phyloP scores from a whole-genome alignment of 1,140 invertebrate species.

The Maniola jurtina region DNA sequence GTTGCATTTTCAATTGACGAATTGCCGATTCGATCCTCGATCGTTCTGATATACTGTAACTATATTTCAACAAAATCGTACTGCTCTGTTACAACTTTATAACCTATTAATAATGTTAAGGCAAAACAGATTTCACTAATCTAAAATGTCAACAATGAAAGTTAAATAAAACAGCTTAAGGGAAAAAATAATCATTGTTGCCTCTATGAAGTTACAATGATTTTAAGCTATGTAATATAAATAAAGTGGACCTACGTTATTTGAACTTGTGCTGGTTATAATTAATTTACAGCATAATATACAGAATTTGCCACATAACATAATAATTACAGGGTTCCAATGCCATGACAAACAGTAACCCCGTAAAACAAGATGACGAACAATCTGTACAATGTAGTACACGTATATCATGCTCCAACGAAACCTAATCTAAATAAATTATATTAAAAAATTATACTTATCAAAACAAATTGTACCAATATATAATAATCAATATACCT shows the following conservation, averaged over 20 bases:
- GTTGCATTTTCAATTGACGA: slow-evolving; percentile 72
- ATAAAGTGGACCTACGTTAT: slow-evolving; percentile 73
- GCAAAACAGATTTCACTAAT: slow-evolving; percentile 76
- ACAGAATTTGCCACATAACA: slow-evolving; percentile 30
- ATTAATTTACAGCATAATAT: slow-evolving; percentile 61
- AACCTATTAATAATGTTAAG: slow-evolving; percentile 76
- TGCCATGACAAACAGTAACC: slow-evolving; percentile 8
- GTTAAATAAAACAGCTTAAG: slow-evolving; percentile 75
- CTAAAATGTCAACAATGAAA: slow-evolving; percentile 77
- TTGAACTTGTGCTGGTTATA: slow-evolving; percentile 75
- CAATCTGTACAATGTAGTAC: slow-evolving; percentile 24
- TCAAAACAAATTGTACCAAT: slow-evolving; percentile 77
- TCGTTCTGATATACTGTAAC: slow-evolving; percentile 65
- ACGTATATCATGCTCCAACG: slow-evolving; percentile 50
- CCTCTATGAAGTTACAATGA: slow-evolving; percentile 56
- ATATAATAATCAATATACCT: slow-evolving; percentile 76
- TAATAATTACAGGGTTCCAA: slow-evolving; percentile 2
- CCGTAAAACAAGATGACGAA: slow-evolving; percentile 20
- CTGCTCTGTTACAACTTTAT: slow-evolving; percentile 72
- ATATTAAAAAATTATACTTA: slow-evolving; percentile 55
- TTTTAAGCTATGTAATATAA: slow-evolving; percentile 63
- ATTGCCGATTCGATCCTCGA: slow-evolving; percentile 62
- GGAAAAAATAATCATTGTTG: slow-evolving; percentile 48
- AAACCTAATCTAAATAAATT: slow-evolving; percentile 73
- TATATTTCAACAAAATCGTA: slow-evolving; percentile 71